Evolutionary conservation across 2,797 vertebrate species (phyloP).

Genomic region (Smutsia temminckii): DNA sequence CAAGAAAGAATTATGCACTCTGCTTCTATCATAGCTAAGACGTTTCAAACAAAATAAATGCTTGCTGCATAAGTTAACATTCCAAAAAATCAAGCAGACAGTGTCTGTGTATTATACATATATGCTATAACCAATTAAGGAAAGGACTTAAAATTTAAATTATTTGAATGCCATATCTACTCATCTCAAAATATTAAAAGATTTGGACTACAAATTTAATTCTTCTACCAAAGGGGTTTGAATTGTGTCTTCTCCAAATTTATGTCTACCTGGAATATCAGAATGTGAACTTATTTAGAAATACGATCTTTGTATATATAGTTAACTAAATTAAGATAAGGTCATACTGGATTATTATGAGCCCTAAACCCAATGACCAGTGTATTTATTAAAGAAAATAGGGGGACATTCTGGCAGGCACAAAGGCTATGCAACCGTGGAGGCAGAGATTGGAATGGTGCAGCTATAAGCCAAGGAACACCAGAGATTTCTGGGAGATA

Average conservation of each 20-base stretch:
- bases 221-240: background rate
- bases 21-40: constrained; percentile 74
- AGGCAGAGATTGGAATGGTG: background rate
- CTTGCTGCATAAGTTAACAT: constrained; percentile 79
- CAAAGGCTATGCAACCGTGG: background rate
- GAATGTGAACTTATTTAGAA: constrained; percentile 14
- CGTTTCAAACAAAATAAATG: constrained; percentile 81
- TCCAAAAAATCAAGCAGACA: constrained; percentile 78
- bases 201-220: constrained; percentile 62
- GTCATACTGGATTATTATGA: background rate
- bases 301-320: background rate
- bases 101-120: constrained; percentile 71
- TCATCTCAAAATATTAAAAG: constrained; percentile 53
- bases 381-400: background rate
- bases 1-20: constrained; percentile 74
- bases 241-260: background rate
- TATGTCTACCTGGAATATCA: background rate
- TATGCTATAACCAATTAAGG: constrained; percentile 62
- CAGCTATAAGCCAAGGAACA: background rate
- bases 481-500: background rate
- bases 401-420: background rate
- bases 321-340: background rate
- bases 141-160: constrained; percentile 79
- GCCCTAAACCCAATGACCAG: background rate
- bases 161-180: constrained; percentile 64